phyloP scores from a whole-genome alignment of 2,888 invertebrate species.

The Drosophila diplacantha region DNA sequence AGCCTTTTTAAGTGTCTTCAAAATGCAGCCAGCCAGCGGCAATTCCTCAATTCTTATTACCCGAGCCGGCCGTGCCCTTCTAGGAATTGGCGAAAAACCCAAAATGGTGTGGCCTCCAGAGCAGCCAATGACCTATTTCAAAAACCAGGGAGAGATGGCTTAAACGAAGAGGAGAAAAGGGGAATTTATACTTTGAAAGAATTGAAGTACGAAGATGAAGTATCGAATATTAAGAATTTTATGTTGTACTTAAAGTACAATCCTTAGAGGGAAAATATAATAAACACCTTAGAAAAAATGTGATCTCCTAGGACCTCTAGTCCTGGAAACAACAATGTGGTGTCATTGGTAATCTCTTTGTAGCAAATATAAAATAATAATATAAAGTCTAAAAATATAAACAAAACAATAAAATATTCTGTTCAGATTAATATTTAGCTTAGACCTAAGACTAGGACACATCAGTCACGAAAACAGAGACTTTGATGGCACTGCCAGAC shows the following conservation, averaged over 20 bases:
- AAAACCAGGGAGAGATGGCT: neutral
- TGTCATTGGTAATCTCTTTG: no score
- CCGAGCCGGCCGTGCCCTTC: conserved; percentile 32
- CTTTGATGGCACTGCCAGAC: conserved; percentile 15
- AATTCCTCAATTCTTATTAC: conserved; percentile 57
- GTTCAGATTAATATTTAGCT: no score
- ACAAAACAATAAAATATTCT: no score
- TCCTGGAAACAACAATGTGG: no score
- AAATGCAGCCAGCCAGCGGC: conserved; percentile 56
- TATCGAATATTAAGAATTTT: no score
- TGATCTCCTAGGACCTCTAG: no score
- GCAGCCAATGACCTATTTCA: conserved; percentile 8
- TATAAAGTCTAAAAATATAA: no score
- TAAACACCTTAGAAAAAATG: neutral
- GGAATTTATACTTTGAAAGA: neutral
- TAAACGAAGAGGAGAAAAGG: no score
- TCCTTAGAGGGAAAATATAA: neutral
- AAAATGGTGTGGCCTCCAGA: conserved; percentile 33
- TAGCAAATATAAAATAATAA: no score
- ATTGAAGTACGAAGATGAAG: no score
- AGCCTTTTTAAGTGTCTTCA: conserved; percentile 43
- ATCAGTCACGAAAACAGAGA: neutral
- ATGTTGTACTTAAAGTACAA: no score
- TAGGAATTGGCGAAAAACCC: conserved; percentile 57
- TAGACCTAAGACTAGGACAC: neutral